A percentile compares a stretch with the other conserved stretches of the same genome.
Conservation (phyloP, 2,888 invertebrate species). For the Luperina testacea region DNA sequence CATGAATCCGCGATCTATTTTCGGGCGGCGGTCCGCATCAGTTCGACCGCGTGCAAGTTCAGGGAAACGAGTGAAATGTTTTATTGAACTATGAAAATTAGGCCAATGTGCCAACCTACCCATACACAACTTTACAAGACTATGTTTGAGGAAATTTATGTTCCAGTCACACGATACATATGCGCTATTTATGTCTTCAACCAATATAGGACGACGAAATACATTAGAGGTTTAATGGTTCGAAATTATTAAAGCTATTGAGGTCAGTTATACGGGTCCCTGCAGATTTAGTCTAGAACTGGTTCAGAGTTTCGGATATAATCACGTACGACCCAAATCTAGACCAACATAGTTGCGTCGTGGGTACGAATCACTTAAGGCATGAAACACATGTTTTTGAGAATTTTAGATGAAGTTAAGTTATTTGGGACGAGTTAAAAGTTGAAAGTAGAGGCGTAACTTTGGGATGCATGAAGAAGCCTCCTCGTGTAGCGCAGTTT, state of each 20-base stretch:
- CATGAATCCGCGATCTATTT: constrained; percentile 79
- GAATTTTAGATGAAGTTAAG: constrained; percentile 32
- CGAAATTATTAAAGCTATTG: constrained; percentile 70
- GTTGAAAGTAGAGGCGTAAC: constrained; percentile 10
- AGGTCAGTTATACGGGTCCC: constrained; percentile 73
- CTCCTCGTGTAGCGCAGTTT: no score
- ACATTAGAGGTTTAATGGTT: constrained; percentile 60
- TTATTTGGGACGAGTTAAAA: constrained; percentile 22
- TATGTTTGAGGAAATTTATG: constrained; percentile 65
- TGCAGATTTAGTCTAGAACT: constrained; percentile 73
- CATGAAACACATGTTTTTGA: constrained; percentile 52
- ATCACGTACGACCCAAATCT: constrained; percentile 84
- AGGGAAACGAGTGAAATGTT: constrained; percentile 85
- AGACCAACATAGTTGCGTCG: constrained; percentile 72
- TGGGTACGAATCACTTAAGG: constrained; percentile 68
- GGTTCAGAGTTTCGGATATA: constrained; percentile 72
- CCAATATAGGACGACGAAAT: constrained; percentile 63
- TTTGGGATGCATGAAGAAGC: no score
- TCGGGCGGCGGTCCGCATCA: constrained; percentile 69
- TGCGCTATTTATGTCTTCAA: constrained; percentile 67
- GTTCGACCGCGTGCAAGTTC: constrained; percentile 83
- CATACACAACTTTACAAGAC: constrained; percentile 57
- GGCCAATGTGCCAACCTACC: constrained; percentile 78
- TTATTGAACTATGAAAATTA: constrained; percentile 81
- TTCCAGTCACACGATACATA: constrained; percentile 62